A percentile compares a stretch with the other conserved stretches of the same genome.
phyloP scores from a whole-genome alignment of 2,113 vertebrate species.

The Gymnobelideus leadbeateri region DNA sequence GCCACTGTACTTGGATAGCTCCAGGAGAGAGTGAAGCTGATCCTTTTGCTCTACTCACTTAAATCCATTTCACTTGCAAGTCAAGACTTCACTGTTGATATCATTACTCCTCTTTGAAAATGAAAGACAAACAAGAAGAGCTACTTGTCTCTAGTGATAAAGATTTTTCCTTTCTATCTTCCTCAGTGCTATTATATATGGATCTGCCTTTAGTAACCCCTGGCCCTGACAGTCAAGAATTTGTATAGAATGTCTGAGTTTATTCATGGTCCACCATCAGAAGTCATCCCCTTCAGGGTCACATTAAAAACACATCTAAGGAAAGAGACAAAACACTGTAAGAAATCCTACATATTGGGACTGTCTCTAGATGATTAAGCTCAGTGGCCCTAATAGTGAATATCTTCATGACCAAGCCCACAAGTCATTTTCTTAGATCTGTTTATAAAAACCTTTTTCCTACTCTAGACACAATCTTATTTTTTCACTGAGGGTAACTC shows the following conservation, averaged over 20 bases:
- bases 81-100: not conserved
- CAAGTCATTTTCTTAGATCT: not conserved
- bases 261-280: not conserved
- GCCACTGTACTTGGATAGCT: not conserved
- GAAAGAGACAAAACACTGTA: not conserved
- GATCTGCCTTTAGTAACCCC: not conserved
- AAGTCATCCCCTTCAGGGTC: not conserved
- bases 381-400: not conserved
- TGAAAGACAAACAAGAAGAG: not conserved
- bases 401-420: not conserved
- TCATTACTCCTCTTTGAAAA: not conserved
- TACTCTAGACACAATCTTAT: not conserved
- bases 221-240: not conserved
- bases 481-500: not conserved
- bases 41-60: not conserved
- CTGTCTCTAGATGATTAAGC: not conserved
- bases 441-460: not conserved
- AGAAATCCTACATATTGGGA: not conserved
- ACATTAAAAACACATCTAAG: not conserved
- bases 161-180: not conserved
- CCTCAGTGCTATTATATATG: not conserved
- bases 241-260: not conserved
- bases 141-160: not conserved
- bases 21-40: not conserved
- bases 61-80: not conserved